Conservation (phyloP, 1,140 invertebrate species). For the Zaprionus inermis region DNA sequence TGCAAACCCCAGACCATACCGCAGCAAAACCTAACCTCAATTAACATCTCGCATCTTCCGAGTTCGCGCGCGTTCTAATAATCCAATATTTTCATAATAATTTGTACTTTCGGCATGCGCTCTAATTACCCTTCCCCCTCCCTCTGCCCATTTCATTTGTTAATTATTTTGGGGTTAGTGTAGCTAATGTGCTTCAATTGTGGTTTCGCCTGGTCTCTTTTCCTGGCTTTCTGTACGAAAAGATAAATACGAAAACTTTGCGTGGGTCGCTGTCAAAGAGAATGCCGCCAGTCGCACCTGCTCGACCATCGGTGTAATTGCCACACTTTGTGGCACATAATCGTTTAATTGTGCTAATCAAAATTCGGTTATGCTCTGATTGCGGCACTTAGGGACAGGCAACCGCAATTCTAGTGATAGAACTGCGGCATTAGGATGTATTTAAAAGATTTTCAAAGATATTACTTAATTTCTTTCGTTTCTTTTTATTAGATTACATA, state of each 20-base stretch:
- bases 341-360: conserved; percentile 79
- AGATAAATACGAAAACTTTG: conserved; percentile 43
- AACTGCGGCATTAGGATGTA: conserved; percentile 7
- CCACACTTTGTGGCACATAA: conserved; percentile 73
- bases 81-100: conserved; percentile 47
- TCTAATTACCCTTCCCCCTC: conserved; percentile 38
- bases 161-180: conserved; percentile 73
- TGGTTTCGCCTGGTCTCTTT: conserved; percentile 44
- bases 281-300: conserved; percentile 30
- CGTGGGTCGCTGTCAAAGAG: conserved; percentile 66
- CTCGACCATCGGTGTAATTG: conserved; percentile 69
- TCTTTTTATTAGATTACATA: background rate
- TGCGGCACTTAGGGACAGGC: conserved; percentile 62
- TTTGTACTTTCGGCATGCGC: conserved; percentile 55
- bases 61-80: conserved; percentile 25
- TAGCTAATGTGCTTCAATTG: conserved; percentile 79
- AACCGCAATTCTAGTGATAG: background rate
- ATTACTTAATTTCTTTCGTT: background rate
- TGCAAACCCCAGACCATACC: conserved; percentile 51
- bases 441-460: background rate
- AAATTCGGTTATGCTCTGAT: conserved; percentile 72
- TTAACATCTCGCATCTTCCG: conserved; percentile 48
- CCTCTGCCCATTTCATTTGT: conserved; percentile 69
- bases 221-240: conserved; percentile 28
- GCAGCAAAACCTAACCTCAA: conserved; percentile 58